Base-by-base conservation (phyloP, 2,888 invertebrate species). In the Cataglyphis altisquamis region DNA sequence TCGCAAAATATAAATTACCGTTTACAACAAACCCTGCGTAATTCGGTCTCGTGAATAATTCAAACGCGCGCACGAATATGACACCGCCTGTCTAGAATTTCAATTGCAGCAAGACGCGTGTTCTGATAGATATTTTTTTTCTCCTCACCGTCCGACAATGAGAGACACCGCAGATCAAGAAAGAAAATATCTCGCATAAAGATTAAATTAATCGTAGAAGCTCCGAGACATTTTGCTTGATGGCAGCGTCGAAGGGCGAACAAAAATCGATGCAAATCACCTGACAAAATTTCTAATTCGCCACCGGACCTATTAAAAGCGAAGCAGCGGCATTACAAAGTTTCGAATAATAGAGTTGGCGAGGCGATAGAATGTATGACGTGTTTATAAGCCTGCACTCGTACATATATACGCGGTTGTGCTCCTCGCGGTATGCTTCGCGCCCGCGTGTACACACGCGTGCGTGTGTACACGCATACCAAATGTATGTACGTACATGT, bases 281-380 rank as follows among this genome's bases (percentile, higher is more conserved):
- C 25, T 39, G 68, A 32, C 52, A 62, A 86, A 87, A 87, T 88
- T 81, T 86, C 81, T 88, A 89, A 90, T 89, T 90, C 88, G 86
- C 83, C 88, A 63, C 82, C 82, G 67, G 41, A 62, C 67, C 66
- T 72, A 70, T 60, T 64, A 70, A 57, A 60, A 55, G 80, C 39
- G 32, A 73, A 45, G 39, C 86, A 86, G 90, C 78, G 45, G 57
- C 29, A 78, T 68, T 68, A 70, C 62, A 70, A 80, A 70, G 87
- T 91, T 93, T 91, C 91, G 91, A 93, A 92, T 92, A 93, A 93
- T 92, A 89, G 70, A 45, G 25, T 36, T 60, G 78, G 90, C 88
- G 89, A 89, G 87, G 87, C 85, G 88, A 90, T 88, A 87, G 90
- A 92, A 91, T 52, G 52, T 52, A 52, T 90, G 92, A 93, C 90